Conservation (phyloP, 2,888 invertebrate species). For the Eristalinus sepulchralis region DNA sequence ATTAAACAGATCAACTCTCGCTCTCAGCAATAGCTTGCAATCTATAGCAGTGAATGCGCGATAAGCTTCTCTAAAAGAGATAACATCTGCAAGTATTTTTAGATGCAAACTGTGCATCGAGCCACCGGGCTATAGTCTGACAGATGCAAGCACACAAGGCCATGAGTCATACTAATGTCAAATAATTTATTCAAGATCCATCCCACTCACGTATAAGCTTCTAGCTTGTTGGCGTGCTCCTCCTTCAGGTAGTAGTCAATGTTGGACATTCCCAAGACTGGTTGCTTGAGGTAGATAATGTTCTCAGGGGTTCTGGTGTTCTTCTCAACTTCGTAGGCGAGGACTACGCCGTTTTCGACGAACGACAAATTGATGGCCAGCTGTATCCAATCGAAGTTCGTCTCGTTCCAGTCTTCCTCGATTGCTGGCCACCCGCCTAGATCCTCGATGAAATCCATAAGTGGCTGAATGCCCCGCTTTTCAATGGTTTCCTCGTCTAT, state of each 20-base stretch:
- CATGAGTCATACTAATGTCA: background rate
- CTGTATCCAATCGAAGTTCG: slow-evolving; percentile 57
- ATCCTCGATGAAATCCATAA: slow-evolving; percentile 46
- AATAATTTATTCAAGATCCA: no score
- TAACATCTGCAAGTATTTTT: background rate
- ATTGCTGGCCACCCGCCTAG: slow-evolving; percentile 69
- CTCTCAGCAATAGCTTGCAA: no score
- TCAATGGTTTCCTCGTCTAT: slow-evolving; percentile 15
- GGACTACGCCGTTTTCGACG: slow-evolving; percentile 25
- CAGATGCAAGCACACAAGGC: background rate
- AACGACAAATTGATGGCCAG: slow-evolving; percentile 25
- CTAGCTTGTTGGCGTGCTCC: slow-evolving; percentile 47
- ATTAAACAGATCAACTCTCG: no score
- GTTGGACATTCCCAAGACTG: slow-evolving; percentile 50
- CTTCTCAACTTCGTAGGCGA: slow-evolving; percentile 40
- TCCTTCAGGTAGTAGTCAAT: slow-evolving; percentile 54
- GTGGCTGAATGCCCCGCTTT: slow-evolving; percentile 30
- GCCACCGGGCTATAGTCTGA: no score
- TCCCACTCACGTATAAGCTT: slow-evolving; percentile 56
- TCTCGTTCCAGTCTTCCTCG: slow-evolving; percentile 49
- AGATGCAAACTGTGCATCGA: background rate
- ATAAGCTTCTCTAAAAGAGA: no score
- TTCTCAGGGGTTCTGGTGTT: slow-evolving; percentile 26
- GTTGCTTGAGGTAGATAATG: slow-evolving; percentile 43
- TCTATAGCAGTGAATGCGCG: no score